Base-by-base conservation (phyloP, 2,888 invertebrate species). In the Epirrhoe tristata region DNA sequence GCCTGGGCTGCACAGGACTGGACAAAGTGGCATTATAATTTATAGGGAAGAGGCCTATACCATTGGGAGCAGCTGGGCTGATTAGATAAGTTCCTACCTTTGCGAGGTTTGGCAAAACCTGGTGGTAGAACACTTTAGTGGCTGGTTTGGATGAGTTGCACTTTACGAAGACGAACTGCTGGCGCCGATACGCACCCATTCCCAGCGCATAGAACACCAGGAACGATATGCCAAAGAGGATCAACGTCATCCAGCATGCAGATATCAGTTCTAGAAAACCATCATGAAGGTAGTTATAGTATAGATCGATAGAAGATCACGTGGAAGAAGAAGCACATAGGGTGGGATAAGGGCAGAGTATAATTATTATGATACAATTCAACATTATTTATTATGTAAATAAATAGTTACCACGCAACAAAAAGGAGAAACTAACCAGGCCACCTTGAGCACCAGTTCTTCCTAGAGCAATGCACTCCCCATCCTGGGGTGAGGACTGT, bases 171-270 rank as follows among this genome's bases (percentile, higher is more conserved):
- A 88, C 73, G 16, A 87, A 71, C 6, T 85, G 78, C 58, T 87
- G 87, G 54, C 83, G 83, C 58, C 82, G 77, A 69, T 86, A 86
- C 0, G 84, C 81, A 17, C 85, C 84, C 77, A 89, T 80, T 1
- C 87, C 87, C 54, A 92, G 66, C 6, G 84, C 82, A 69, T 88
- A 91, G 76, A 91, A 86, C 7, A 88, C 82, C 6, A 91, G 74
- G 63, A 89, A 86, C 1, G 88, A 87, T 75, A 91, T 86, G 36
- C 86, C 87, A 14, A 92, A 71, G 24, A 92, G 75, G 65, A 89
- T 85, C 6, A 88, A 71, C 1, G 91, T 87, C 87, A 92, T 89
- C 91, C 93, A 92, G 73, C 89, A 91, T 56, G 88, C 87, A 6
- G 91, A 90, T 56, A 91, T 70, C 34, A 86, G 82, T 77, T 93